A percentile compares a stretch with the other conserved stretches of the same genome.
These are phyloP conservation scores for Timema cristinae DNA, from an alignment of 2,888 invertebrate genomes.

Conservation along the genomic window DNA sequence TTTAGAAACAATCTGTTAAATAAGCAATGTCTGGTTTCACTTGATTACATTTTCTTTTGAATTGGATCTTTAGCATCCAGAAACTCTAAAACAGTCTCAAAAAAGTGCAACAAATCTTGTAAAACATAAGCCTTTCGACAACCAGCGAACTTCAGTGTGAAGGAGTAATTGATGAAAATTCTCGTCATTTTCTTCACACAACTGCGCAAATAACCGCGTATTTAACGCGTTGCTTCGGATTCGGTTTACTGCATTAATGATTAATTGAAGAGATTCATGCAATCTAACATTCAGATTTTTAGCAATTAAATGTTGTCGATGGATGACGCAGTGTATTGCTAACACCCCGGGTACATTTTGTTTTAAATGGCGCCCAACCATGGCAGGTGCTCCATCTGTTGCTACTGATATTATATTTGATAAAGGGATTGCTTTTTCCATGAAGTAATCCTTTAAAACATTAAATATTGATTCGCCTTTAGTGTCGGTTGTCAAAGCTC, in stretches of 20 bases:
- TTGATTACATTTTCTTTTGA: not conserved
- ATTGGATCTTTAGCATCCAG: slow-evolving; percentile 9
- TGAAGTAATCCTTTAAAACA: slow-evolving; percentile 34
- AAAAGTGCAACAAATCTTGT: not conserved
- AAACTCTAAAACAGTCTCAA: slow-evolving; percentile 5
- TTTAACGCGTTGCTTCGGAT: not conserved
- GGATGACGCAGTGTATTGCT: no score
- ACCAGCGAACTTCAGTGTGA: not conserved
- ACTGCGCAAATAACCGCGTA: not conserved
- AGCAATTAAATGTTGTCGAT: slow-evolving; percentile 35
- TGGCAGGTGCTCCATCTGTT: slow-evolving; percentile 39
- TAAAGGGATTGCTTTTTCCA: slow-evolving; percentile 34
- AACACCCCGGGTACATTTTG: slow-evolving; percentile 35
- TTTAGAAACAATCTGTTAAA: slow-evolving; percentile 6
- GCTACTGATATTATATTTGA: slow-evolving; percentile 38
- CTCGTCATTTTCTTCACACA: slow-evolving; percentile 1
- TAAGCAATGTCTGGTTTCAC: not conserved
- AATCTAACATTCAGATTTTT: slow-evolving; percentile 32
- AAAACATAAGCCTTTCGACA: not conserved
- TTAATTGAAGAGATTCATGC: slow-evolving; percentile 5
- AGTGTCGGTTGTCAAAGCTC: slow-evolving; percentile 40
- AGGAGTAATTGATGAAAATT: slow-evolving; percentile 4
- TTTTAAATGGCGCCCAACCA: slow-evolving; percentile 38
- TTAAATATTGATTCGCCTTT: slow-evolving; percentile 40
- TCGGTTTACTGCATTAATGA: slow-evolving; percentile 3